These are phyloP conservation scores for Hippocampus kuda DNA, from an alignment of 2,797 vertebrate species.

Conservation along the genomic window DNA sequence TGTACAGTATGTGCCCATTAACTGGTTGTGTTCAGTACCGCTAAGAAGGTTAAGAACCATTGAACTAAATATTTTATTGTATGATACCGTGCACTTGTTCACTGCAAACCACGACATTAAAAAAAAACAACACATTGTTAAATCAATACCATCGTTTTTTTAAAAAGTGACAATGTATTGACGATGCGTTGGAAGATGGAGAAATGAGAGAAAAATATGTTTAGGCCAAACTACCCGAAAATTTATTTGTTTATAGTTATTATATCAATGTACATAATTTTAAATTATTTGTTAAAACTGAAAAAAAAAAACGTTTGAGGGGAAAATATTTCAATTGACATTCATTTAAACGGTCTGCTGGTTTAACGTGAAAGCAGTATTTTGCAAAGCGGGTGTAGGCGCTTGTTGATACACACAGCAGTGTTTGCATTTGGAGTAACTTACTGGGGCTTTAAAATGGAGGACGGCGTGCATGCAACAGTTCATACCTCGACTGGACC, in stretches of 20 bases:
- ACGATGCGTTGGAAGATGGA: too few relatives aligned
- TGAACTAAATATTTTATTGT: background rate
- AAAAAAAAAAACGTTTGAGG: too few relatives aligned
- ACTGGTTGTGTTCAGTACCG: too few relatives aligned
- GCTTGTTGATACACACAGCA: background rate
- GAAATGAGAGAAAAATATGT: too few relatives aligned
- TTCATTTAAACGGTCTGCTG: background rate
- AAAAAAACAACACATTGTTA: background rate
- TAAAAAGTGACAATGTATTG: too few relatives aligned
- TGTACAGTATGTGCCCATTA: too few relatives aligned
- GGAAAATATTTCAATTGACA: background rate
- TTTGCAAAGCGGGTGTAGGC: background rate
- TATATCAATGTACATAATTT: too few relatives aligned
- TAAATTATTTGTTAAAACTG: too few relatives aligned
- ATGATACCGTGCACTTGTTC: background rate
- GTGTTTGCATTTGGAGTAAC: background rate
- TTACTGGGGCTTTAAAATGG: background rate
- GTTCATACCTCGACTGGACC: constrained; percentile 54
- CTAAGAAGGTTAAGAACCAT: too few relatives aligned
- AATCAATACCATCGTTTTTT: background rate
- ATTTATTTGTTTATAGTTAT: too few relatives aligned
- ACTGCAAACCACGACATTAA: background rate
- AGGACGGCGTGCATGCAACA: background rate
- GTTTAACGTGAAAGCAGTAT: background rate
- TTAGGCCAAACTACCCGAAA: too few relatives aligned